Evolutionary conservation across 2,113 vertebrate species (phyloP), one percentile per base, ranked within the genome.

Genomic region (Silurus glanis): DNA sequence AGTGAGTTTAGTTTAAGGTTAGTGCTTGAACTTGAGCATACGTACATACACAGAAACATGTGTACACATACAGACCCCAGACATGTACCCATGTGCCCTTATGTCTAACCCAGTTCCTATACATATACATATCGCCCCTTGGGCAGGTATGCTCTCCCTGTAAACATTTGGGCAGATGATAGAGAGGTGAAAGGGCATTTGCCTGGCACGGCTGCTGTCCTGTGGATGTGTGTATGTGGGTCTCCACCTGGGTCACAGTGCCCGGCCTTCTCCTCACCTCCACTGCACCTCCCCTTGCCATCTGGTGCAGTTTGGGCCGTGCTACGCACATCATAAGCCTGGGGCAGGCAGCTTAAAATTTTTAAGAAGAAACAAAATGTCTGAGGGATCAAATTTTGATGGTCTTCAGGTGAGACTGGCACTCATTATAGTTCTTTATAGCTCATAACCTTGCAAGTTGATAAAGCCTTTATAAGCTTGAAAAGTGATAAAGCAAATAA

Each of bases 201-300:
- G 85, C 72, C 83, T n/a, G 69, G 58, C 80, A 82, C 80, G 84
- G 66, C 85, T 79, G 72, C 79, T 83, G 71, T 88, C 86, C 79
- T 86, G 83, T 85, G 83, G 80, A 85, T 88, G 80, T 74, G 67
- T 82, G 79, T 58, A 85, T 72, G 56, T 80, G 72, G 59, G 82
- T 88, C 80, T 81, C 88, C 88, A 90, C 88, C 90, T 90, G 90
- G 88, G 90, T 88, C 88, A 88, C 83, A 69, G 87, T 49, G 53
- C 82, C 84, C 80, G 84, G 37, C 80, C 56, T 58, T 84, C 75
- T 75, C n/a, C 67, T 79, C 78, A 88, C 86, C 84, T 86, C 82
- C 83, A 80, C 82, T 84, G 67, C 66, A 84, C 83, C 82, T 87
- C 87, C 67, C 59, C 74, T 56, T 21, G 37, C 90, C 87, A 89